Evolutionary conservation across 2,113 vertebrate genomes (phyloP).

Genomic region (Coracopsis vasa): DNA sequence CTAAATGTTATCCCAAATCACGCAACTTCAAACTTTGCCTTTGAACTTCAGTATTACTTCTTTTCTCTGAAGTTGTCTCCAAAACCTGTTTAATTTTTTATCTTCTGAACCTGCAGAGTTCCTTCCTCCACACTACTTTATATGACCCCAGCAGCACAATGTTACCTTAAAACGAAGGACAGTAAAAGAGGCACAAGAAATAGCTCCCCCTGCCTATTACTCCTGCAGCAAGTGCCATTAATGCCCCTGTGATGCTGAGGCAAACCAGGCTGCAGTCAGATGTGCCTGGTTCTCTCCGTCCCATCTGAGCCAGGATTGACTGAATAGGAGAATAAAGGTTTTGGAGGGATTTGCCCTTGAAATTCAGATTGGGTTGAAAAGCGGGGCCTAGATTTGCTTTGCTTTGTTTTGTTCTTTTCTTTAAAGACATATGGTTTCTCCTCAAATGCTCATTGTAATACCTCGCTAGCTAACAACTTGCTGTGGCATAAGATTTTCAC

Average conservation of each 20-base stretch:
- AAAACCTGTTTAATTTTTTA: background rate
- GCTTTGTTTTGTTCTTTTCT: background rate
- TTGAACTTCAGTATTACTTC: background rate
- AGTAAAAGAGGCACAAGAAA: background rate
- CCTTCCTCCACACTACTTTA: background rate
- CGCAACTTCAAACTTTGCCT: background rate
- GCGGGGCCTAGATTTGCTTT: background rate
- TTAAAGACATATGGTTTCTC: background rate
- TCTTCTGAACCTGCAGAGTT: background rate
- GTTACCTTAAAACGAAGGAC: background rate
- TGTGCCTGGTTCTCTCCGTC: background rate
- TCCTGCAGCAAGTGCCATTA: background rate
- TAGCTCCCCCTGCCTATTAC: background rate
- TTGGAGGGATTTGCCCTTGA: background rate
- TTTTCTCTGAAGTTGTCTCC: background rate
- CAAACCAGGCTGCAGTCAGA: background rate
- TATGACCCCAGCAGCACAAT: background rate
- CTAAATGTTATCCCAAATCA: background rate
- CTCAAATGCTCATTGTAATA: background rate
- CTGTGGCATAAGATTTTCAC: background rate
- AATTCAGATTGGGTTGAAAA: background rate
- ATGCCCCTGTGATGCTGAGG: background rate
- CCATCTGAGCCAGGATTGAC: background rate
- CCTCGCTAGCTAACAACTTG: background rate
- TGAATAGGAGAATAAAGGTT: background rate